Evolutionary conservation across 2,888 invertebrate genomes (phyloP).

Genomic region (Calephelis perditalis): DNA sequence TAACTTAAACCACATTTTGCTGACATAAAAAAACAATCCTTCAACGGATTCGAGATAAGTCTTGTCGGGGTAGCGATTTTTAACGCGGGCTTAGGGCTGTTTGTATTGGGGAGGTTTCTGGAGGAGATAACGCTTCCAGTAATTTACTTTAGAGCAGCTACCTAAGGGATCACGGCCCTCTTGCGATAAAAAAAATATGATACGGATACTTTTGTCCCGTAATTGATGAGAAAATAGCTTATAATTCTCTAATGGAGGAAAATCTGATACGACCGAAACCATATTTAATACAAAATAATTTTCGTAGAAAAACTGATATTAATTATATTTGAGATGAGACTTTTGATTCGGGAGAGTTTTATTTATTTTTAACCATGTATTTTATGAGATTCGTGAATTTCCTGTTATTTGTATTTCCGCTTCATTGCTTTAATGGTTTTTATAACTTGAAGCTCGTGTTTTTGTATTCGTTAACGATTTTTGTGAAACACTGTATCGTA

Average conservation of each 20-base stretch:
- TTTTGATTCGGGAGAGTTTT: too few relatives aligned
- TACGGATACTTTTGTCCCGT: neutral
- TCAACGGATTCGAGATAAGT: constrained; percentile 37
- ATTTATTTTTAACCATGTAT: too few relatives aligned
- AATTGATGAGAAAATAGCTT: neutral
- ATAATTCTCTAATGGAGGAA: neutral
- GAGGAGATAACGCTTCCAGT: constrained; percentile 8
- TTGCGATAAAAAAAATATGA: constrained; percentile 2
- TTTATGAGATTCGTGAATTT: too few relatives aligned
- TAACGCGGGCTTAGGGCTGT: constrained; percentile 29
- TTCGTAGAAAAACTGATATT: too few relatives aligned
- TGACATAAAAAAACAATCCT: constrained; percentile 29
- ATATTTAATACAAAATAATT: too few relatives aligned
- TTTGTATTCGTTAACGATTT: too few relatives aligned
- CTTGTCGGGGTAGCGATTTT: constrained; percentile 35
- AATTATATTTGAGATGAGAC: too few relatives aligned
- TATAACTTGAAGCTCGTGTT: too few relatives aligned
- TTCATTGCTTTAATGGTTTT: too few relatives aligned
- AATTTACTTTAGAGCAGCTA: constrained; percentile 9
- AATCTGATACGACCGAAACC: too few relatives aligned
- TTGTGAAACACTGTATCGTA: too few relatives aligned
- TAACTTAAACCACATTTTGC: constrained; percentile 7
- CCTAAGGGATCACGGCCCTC: constrained; percentile 2
- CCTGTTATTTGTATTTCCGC: too few relatives aligned
- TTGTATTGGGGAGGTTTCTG: constrained; percentile 23